Evolutionary conservation across 2,888 invertebrate species (phyloP), one percentile per base, ranked within the genome.

Genomic region (Villa cingulata): DNA sequence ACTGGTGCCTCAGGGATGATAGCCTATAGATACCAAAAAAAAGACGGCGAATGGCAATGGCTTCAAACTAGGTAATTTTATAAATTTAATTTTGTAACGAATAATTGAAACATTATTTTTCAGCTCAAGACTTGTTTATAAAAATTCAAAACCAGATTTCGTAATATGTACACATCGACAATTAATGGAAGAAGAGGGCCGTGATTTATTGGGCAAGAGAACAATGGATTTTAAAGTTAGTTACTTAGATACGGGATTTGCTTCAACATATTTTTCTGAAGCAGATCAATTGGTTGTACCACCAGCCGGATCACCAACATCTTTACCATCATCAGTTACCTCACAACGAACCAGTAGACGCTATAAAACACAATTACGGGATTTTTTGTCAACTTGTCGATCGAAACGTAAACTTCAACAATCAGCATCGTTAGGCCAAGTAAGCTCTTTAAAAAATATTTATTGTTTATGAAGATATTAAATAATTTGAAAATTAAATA

Each of bases 1-100:
- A 97, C 96, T 45, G 97, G 97, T 57, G 96, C 97, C 60, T 96
- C 96, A 51, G 97, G 97, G 27, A 87, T 99, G 84, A 95, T 99
- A 62, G 96, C 98, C 51, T 98, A 98, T 70, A 82, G 98, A 65
- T 86, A 94, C 71, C 87, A 95, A 70, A 89, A 90, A 58, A 92
- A 94, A 68, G 88, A 91, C 54, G 84, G 85, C 9, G 84, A 86
- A 61, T 94, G 94, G 90, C 89, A 97, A 69, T 99, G 96, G 95
- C 75, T 98, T 51, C 98, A 99, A 74, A 96, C 96, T 18, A 68
- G 76, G 76, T 63, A 16, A 14, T 53, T 45, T 27, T n/a, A n/a
- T 3, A 23, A 40, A 4, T 23, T 40, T 40, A n/a, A 19, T 38
- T 38, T 19, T 14, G 10, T 18, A 1, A 40, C 36, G 15, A 12